Evolutionary conservation across 2,113 vertebrate species (phyloP).

Genomic region (Phycodurus eques): DNA sequence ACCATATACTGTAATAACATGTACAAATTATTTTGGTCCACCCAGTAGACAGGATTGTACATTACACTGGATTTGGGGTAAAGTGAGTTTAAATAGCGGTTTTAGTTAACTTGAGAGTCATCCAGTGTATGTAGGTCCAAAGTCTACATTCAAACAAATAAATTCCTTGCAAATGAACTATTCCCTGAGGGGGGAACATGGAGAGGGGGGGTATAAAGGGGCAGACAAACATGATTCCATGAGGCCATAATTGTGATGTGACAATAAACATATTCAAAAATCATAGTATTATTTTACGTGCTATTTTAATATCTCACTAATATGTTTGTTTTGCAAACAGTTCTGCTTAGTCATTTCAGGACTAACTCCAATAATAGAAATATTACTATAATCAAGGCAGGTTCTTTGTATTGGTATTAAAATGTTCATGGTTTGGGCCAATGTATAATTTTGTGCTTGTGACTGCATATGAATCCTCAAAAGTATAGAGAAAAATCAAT

Average conservation of each 20-base stretch:
- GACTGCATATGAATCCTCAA: background rate
- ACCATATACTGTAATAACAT: background rate
- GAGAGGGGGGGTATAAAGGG: background rate
- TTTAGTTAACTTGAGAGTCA: constrained; percentile 22
- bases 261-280: no score
- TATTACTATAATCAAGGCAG: background rate
- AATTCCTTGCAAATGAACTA: constrained; percentile 51
- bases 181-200: background rate
- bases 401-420: background rate
- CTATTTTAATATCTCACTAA: background rate
- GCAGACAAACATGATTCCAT: background rate
- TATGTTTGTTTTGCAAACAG: background rate
- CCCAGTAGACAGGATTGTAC: background rate
- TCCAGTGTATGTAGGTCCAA: constrained; percentile 42
- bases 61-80: background rate
- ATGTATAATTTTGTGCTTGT: background rate
- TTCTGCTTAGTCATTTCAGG: background rate
- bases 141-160: constrained; percentile 59
- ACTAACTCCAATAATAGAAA: background rate
- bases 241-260: background rate
- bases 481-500: constrained; percentile 36
- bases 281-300: background rate
- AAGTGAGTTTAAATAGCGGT: background rate
- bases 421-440: background rate
- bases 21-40: background rate